These are phyloP conservation scores for Himalopsyche japonica DNA, from an alignment of 2,888 invertebrate genomes.

Conservation along the genomic window DNA sequence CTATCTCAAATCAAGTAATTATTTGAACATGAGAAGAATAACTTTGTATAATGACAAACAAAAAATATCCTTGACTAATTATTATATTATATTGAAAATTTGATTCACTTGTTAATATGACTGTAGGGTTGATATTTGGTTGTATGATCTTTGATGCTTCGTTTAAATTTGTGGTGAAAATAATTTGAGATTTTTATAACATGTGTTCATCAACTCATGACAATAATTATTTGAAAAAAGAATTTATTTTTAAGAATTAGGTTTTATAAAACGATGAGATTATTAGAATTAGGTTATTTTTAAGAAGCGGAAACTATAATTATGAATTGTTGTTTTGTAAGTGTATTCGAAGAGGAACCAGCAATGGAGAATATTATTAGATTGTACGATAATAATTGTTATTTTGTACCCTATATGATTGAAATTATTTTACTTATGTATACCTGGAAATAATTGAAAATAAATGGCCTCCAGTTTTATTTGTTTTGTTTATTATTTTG, in stretches of 20 bases:
- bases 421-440: background rate
- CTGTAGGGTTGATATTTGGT: background rate
- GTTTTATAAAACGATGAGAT: background rate
- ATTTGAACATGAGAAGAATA: no score
- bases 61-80: no score
- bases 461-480: background rate
- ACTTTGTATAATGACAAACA: no score
- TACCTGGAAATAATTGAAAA: background rate
- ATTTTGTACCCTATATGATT: background rate
- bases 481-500: background rate
- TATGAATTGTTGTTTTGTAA: background rate
- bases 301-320: background rate
- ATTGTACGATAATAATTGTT: background rate
- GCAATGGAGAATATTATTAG: background rate
- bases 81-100: no score
- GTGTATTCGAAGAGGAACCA: background rate
- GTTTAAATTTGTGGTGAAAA: background rate
- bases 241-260: background rate
- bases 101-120: background rate
- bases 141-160: background rate
- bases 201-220: background rate
- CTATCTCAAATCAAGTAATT: no score
- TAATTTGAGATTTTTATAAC: background rate
- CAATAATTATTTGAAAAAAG: background rate
- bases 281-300: background rate